These are phyloP conservation scores for Noctua janthe DNA, from an alignment of 2,888 invertebrate species.

Conservation along the genomic window DNA sequence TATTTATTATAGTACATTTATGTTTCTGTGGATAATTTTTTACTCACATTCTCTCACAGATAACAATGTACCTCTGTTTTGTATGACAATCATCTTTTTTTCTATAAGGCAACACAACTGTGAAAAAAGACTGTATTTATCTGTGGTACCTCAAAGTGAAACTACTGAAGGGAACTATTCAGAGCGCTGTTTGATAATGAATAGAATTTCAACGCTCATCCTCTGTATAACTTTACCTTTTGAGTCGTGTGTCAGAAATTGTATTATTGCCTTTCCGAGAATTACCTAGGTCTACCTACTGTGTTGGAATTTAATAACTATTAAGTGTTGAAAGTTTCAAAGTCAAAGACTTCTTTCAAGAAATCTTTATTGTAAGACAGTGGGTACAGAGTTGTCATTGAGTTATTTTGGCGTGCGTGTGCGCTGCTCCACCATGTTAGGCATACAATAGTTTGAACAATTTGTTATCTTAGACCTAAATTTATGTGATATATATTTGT, in stretches of 20 bases:
- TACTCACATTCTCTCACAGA: background rate
- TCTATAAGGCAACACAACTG: background rate
- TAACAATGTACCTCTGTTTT: background rate
- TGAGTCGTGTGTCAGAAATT: background rate
- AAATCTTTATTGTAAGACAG: too few relatives aligned
- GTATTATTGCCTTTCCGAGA: background rate
- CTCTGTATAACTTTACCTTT: background rate
- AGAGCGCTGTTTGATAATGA: background rate
- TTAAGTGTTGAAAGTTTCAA: background rate
- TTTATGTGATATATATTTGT: too few relatives aligned
- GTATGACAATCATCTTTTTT: background rate
- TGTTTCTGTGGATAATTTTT: background rate
- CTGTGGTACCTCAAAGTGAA: background rate
- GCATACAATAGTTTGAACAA: too few relatives aligned
- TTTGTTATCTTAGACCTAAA: too few relatives aligned
- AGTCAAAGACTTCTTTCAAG: too few relatives aligned
- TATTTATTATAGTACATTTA: constrained; percentile 1
- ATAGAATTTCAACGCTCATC: background rate
- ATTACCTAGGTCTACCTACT: background rate
- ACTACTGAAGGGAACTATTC: background rate
- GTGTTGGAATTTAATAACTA: background rate
- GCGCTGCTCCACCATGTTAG: too few relatives aligned
- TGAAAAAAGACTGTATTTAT: background rate
- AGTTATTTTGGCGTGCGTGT: too few relatives aligned
- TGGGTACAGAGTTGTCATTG: too few relatives aligned